Percentiles rank a stretch among this genome's conserved stretches.
Evolutionary conservation across 2,797 vertebrate species (phyloP).

Genomic region (Melopsittacus undulatus): DNA sequence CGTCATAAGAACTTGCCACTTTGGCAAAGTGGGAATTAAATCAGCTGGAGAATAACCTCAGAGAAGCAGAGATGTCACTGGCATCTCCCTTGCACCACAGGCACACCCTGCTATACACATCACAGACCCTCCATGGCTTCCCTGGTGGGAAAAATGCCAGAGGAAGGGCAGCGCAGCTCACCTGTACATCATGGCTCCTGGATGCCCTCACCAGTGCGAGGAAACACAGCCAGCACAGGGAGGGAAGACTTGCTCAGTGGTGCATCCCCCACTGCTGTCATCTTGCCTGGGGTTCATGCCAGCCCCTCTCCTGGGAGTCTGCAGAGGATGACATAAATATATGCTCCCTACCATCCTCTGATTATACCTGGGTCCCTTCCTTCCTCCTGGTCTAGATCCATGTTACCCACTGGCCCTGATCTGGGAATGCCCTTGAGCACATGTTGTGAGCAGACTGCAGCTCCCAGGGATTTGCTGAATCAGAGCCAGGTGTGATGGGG

Average conservation of each 20-base stretch:
- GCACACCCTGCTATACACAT: background rate
- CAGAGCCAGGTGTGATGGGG: background rate
- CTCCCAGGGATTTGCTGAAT: background rate
- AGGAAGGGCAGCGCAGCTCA: background rate
- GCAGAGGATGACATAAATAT: background rate
- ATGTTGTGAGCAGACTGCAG: background rate
- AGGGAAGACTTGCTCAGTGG: background rate
- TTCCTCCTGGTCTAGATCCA: background rate
- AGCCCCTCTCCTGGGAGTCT: background rate
- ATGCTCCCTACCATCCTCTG: background rate
- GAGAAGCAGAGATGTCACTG: background rate
- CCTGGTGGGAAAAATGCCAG: background rate
- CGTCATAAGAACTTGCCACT: background rate
- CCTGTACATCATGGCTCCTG: background rate
- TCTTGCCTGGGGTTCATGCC: background rate
- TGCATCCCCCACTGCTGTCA: background rate
- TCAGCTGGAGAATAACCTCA: background rate
- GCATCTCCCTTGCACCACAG: background rate
- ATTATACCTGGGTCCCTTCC: background rate
- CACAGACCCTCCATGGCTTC: background rate
- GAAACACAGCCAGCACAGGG: background rate
- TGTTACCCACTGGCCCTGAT: background rate
- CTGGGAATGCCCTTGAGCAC: rapidly evolving
- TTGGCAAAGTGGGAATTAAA: slow-evolving; percentile 1
- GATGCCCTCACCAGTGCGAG: rapidly evolving